These are phyloP conservation scores for Pseudomyrmex concolor DNA, from an alignment of 1,140 invertebrate species.

Conservation along the genomic window DNA sequence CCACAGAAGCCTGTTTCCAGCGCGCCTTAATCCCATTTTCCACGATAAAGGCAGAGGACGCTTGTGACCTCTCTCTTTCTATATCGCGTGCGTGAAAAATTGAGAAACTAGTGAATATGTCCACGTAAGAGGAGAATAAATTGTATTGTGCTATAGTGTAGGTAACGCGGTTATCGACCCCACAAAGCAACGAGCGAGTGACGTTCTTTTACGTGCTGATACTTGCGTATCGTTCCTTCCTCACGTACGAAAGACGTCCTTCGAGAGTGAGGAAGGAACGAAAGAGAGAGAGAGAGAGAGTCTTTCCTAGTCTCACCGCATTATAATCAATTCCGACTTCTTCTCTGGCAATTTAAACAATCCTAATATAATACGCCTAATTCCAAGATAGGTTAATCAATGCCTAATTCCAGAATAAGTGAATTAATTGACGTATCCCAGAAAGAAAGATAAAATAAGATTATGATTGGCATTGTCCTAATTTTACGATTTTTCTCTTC, in stretches of 20 bases:
- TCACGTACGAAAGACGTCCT: not conserved
- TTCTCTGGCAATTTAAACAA: no score
- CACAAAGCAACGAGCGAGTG: slow-evolving; percentile 16
- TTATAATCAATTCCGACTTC: not conserved
- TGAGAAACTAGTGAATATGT: slow-evolving; percentile 50
- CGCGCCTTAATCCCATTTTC: slow-evolving; percentile 56
- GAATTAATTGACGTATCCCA: not conserved
- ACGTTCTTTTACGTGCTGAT: not conserved
- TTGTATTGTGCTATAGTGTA: slow-evolving; percentile 17
- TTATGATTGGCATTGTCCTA: not conserved
- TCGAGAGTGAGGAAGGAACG: not conserved
- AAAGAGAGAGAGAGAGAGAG: not conserved
- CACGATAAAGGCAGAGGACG: slow-evolving; percentile 50
- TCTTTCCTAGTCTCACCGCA: not conserved
- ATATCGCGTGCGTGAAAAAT: slow-evolving; percentile 44
- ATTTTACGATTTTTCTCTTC: not conserved
- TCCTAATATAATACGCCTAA: no score
- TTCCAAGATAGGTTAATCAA: not conserved
- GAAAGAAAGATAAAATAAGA: not conserved
- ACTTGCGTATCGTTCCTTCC: no score
- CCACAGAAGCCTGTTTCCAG: slow-evolving; percentile 47
- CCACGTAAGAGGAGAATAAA: slow-evolving; percentile 44
- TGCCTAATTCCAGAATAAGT: not conserved
- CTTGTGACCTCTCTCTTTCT: slow-evolving; percentile 31
- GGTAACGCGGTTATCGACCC: slow-evolving; percentile 46